Evolutionary conservation across 2,797 vertebrate species (phyloP).

Genomic region (Eospalax fontanierii): DNA sequence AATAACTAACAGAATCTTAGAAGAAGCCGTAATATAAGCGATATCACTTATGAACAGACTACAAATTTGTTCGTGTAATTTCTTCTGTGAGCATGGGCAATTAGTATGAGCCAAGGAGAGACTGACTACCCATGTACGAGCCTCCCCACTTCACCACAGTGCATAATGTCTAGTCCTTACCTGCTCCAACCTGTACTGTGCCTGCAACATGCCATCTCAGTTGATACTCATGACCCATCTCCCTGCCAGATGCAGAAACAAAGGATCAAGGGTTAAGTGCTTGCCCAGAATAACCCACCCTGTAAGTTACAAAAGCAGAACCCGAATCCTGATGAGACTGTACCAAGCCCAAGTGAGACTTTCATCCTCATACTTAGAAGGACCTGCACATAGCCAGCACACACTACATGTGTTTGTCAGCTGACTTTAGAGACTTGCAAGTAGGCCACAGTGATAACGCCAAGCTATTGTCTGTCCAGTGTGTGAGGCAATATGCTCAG

Average conservation of each 20-base stretch:
- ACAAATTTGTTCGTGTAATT: not conserved
- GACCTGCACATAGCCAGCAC: not conserved
- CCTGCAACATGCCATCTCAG: not conserved
- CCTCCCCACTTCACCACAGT: not conserved
- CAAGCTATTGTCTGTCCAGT: too few relatives aligned
- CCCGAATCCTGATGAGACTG: not conserved
- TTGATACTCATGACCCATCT: not conserved
- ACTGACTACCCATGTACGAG: not conserved
- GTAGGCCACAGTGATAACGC: too few relatives aligned
- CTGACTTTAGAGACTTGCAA: too few relatives aligned
- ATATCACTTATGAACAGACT: not conserved
- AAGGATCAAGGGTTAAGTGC: not conserved
- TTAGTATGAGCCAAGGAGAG: not conserved
- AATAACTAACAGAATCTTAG: too few relatives aligned
- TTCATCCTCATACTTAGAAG: not conserved
- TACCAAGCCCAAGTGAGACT: not conserved
- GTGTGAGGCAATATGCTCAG: too few relatives aligned
- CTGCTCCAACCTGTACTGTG: not conserved
- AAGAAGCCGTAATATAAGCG: not conserved
- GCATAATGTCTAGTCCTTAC: not conserved
- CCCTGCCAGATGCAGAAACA: not conserved
- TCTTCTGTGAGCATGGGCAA: too few relatives aligned
- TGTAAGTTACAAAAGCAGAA: not conserved
- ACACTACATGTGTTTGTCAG: not conserved
- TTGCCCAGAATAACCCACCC: not conserved